Base-by-base conservation (phyloP, 2,113 vertebrate genomes). In the Upupa epops region DNA sequence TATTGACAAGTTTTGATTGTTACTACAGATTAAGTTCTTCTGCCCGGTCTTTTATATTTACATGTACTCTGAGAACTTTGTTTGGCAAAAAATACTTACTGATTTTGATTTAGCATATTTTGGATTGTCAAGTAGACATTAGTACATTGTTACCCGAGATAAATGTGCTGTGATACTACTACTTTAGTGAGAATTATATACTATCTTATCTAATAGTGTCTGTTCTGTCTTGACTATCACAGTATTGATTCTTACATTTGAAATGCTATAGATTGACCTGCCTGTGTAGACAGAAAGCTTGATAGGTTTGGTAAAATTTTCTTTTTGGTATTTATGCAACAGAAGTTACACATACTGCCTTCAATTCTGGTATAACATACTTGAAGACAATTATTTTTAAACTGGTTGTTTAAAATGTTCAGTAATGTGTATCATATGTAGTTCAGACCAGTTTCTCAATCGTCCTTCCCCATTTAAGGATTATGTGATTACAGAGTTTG, bases 401-500 rank as follows among this genome's bases (percentile, higher is more conserved):
- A 70, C 22, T 77, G 36, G 45, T 91, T 86, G 24, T n/a, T 73
- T 66, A 55, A 91, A 66, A 82, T 4, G 1, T 89, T 63, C 83
- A 42, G 8, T 77, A 59, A 36, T 40, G 20, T 45, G 45, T 81
- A 48, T 78, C 42, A 25, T 25, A 17, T 34, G 20, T 58, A 75
- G 37, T 74, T 71, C 25, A 75, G 70, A 55, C 66, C 84, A 59
- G 45, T 81, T 91, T 71, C 56, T 73, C 56, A 71, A 63, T 90
- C 4, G 0, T 78, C 56, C 68, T 59, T 79, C 72, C 46, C 45
- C 37, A 69, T 78, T 86, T 92, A 90, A 75, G 17, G 79, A 79
- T 94, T 93, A 91, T 70, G 52, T 78, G 74, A 83, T 95, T 85
- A 78, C 6, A 48, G 72, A 37, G 37, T 88, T 59, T 69, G 63